Base-by-base conservation (phyloP, 1,140 invertebrate species). In the Drosophila pseudoobscura region DNA sequence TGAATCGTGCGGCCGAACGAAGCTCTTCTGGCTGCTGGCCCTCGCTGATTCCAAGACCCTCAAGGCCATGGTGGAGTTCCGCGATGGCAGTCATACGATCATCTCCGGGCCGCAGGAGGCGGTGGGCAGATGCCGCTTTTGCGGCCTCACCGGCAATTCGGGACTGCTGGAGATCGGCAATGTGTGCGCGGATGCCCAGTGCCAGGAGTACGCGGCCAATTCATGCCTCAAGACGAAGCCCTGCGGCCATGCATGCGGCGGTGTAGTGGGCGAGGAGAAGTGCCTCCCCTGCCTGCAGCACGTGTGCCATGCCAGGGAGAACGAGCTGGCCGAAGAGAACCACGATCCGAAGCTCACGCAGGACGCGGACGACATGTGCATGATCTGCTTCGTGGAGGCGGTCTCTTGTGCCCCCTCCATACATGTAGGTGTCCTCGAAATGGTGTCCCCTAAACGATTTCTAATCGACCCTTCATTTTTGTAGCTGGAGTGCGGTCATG, bases 281-380 rank as follows among this genome's bases (percentile, higher is more conserved):
- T 99, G 98, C 90, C 92, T 99, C 71, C 97, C 98, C 0, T 99
- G 98, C 91, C 92, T 99, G 53, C 95, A 92, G 52, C 89, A 91
- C 13, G 78, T 91, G 8, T 92, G 91, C 41, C 89, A 91, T 49
- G 64, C 60, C 0, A 63, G 83, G 5, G 91, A 91, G 60, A 91
- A 94, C 58, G 95, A 96, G 88, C 85, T 92, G 11, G 90, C 92
- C 24, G 96, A 96, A 87, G 92, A 89, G 61, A 39, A 82, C 47
- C 78, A 80, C 15, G 87, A 92, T 41, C 91, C 93, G 0, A 91
- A 91, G n/a, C 92, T 98, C 13, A 96, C 96, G 26, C 98, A 99
- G 92, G 98, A 99, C 92, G 97, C 97, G 0, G 98, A 99, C 88
- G 98, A 99, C 88, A 99, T 99, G 97, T 99, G 98, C 92, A 99